Conservation (phyloP, 1,140 invertebrate genomes). For the Cyclargus thomasi region DNA sequence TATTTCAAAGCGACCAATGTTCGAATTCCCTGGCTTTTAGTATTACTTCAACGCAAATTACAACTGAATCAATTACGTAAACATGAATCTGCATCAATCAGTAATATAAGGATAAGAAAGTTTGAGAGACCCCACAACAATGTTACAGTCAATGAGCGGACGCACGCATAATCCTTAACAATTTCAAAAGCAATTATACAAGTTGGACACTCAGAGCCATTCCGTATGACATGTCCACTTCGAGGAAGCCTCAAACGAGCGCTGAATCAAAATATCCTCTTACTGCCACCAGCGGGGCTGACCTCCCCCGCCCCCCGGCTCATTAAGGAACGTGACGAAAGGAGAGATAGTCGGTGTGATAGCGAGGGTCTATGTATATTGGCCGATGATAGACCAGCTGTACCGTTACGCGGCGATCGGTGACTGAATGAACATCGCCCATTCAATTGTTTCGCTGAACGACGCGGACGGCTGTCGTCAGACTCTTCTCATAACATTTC, state of each 20-base stretch:
- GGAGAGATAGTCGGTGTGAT: conserved; percentile 14
- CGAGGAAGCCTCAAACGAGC: conserved; percentile 40
- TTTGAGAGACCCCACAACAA: background rate
- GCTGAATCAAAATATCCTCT: conserved; percentile 48
- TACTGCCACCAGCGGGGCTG: conserved; percentile 27
- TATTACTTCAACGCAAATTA: too few relatives aligned
- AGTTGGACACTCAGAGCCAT: conserved; percentile 33
- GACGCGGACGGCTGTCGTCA: conserved; percentile 25
- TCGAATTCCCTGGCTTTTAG: too few relatives aligned
- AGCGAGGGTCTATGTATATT: conserved; percentile 24
- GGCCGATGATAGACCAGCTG: conserved; percentile 39
- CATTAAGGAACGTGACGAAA: conserved; percentile 22
- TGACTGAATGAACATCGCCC: conserved; percentile 41
- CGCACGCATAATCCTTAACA: conserved; percentile 17
- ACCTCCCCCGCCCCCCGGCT: conserved; percentile 26
- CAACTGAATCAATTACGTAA: background rate
- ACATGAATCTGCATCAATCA: background rate
- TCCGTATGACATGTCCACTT: conserved; percentile 39
- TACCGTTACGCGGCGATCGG: conserved; percentile 38
- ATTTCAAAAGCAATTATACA: conserved; percentile 35
- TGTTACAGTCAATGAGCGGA: background rate
- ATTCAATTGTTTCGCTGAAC: conserved; percentile 42
- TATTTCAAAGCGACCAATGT: too few relatives aligned
- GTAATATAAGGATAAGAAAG: conserved; percentile 2
- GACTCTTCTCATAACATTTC: conserved; percentile 10